A percentile compares a stretch with the other conserved stretches of the same genome.
These are phyloP conservation scores for Temnothorax rugatulus DNA, from an alignment of 2,888 invertebrate species.

Conservation along the genomic window DNA sequence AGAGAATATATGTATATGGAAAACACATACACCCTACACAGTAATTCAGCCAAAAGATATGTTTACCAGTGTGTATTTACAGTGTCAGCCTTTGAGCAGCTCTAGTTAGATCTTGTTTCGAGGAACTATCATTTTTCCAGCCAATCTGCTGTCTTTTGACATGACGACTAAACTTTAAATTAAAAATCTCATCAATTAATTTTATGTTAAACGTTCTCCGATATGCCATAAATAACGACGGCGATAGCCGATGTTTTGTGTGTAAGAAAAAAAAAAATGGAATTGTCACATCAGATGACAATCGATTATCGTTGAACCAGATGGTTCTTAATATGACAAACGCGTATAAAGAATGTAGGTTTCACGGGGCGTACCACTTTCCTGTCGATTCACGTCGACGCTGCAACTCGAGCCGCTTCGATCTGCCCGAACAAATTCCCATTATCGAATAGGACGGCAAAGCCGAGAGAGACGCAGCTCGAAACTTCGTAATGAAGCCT, in stretches of 20 bases:
- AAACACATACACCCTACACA: not conserved
- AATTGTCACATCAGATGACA: slow-evolving; percentile 19
- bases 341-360: slow-evolving; percentile 11
- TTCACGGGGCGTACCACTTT: slow-evolving; percentile 6
- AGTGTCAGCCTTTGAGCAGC: not conserved
- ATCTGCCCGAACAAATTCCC: slow-evolving; percentile 14
- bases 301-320: slow-evolving; percentile 24
- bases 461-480: not conserved
- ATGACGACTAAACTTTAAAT: not conserved
- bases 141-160: not conserved
- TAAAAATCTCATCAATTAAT: not conserved
- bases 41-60: not conserved
- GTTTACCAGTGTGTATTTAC: not conserved
- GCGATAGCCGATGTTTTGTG: not conserved
- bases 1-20: not conserved
- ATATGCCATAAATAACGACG: not conserved
- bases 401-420: slow-evolving; percentile 1
- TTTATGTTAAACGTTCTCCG: not conserved
- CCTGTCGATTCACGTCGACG: slow-evolving; percentile 23
- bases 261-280: not conserved
- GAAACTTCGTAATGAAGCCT: slow-evolving; percentile 33
- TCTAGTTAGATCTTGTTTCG: not conserved
- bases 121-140: not conserved
- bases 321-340: slow-evolving; percentile 2
- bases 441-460: slow-evolving; percentile 15